Evolutionary conservation across 2,888 invertebrate genomes (phyloP).

Genomic region (Chymomyza caudatula): DNA sequence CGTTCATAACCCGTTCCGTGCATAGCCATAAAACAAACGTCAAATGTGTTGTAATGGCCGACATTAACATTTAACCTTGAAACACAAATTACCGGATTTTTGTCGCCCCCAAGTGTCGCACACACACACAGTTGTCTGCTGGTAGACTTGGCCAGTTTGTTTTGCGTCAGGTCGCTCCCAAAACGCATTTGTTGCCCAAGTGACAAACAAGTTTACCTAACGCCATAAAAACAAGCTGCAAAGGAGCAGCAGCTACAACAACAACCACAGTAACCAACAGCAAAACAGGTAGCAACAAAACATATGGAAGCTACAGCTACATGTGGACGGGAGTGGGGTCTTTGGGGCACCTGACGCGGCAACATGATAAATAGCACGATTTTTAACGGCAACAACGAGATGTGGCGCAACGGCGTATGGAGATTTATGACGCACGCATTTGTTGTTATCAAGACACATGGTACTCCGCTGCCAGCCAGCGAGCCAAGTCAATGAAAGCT

Average conservation of each 20-base stretch:
- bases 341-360: conserved; percentile 19
- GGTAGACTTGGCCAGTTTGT: neutral
- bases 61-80: conserved; percentile 72
- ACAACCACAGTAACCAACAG: conserved; percentile 8
- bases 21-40: conserved; percentile 45
- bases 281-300: conserved; percentile 4
- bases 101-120: conserved; percentile 51
- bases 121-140: conserved; percentile 2
- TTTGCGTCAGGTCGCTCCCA: neutral
- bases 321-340: neutral
- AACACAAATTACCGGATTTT: conserved; percentile 70
- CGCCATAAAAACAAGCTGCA: conserved; percentile 3
- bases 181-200: conserved; percentile 44
- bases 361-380: conserved; percentile 56
- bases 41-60: conserved; percentile 65
- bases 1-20: conserved; percentile 56
- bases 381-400: conserved; percentile 41
- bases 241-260: neutral
- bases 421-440: conserved; percentile 68
- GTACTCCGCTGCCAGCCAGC: conserved; percentile 19
- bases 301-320: conserved; percentile 21
- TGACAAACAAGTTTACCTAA: conserved; percentile 43
- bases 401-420: conserved; percentile 28
- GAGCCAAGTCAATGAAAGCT: conserved; percentile 23
- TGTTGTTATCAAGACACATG: conserved; percentile 12